Conservation (phyloP, 2,888 invertebrate genomes). For the Aradus depressus region DNA sequence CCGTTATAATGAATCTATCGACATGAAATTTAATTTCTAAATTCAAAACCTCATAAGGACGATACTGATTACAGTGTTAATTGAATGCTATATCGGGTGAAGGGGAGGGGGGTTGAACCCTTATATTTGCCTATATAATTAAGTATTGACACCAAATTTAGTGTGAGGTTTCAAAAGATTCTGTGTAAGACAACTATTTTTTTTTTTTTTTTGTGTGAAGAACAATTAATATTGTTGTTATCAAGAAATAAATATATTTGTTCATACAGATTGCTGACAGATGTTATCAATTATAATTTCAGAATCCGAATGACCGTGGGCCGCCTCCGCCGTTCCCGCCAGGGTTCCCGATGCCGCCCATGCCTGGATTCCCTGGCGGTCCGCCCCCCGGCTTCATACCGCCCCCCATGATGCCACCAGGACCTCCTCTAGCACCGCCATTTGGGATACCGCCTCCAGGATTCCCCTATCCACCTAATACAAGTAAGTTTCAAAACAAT, state of each 20-base stretch:
- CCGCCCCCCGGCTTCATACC: constrained; percentile 34
- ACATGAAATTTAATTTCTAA: no score
- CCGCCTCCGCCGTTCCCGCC: constrained; percentile 13
- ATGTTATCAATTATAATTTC: background rate
- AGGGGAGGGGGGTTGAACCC: no score
- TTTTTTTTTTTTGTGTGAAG: background rate
- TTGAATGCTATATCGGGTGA: no score
- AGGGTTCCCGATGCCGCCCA: constrained; percentile 34
- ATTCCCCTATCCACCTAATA: constrained; percentile 44
- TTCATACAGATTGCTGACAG: background rate
- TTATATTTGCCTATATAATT: no score
- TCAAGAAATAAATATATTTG: background rate
- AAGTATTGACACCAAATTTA: no score
- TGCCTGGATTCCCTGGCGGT: constrained; percentile 34
- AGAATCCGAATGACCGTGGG: constrained; percentile 18
- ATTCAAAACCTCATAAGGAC: no score
- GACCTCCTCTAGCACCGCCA: constrained; percentile 29
- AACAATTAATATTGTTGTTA: background rate
- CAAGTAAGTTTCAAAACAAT: constrained; percentile 26
- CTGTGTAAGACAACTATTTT: background rate
- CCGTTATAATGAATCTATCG: no score
- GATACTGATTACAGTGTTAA: no score
- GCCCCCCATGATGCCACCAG: constrained; percentile 32
- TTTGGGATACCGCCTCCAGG: constrained; percentile 62
- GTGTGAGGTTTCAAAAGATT: background rate